phyloP scores from a whole-genome alignment of 2,797 vertebrate species.

The Neomorphus geoffroyi region DNA sequence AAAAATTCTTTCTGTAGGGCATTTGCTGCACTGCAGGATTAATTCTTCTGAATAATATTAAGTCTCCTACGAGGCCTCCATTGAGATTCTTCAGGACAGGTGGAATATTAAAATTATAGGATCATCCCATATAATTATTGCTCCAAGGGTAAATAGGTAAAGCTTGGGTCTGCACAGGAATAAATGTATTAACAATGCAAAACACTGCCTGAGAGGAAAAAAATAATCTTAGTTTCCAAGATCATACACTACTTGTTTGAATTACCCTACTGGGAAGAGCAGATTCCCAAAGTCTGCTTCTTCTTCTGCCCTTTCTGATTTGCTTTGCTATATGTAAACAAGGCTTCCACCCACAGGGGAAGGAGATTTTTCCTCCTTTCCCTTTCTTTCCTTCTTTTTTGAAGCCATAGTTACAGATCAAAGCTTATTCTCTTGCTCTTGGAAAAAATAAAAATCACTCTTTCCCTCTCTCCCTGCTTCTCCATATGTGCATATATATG shows the following conservation, averaged over 20 bases:
- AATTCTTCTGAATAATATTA: slow-evolving; percentile 6
- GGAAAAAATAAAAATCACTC: not conserved
- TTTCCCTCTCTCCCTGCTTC: not conserved
- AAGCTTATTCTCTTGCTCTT: not conserved
- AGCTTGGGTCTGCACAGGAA: not conserved
- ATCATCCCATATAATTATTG: not conserved
- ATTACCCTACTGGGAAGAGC: not conserved
- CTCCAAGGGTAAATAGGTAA: not conserved
- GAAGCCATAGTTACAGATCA: not conserved
- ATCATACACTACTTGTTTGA: not conserved
- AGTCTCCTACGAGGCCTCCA: not conserved
- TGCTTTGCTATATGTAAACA: not conserved
- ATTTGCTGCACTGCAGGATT: not conserved
- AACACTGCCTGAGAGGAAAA: not conserved
- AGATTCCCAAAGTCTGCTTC: not conserved
- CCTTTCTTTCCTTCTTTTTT: not conserved
- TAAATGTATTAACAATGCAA: slow-evolving; percentile 7
- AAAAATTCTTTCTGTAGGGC: not conserved
- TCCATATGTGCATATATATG: not conserved
- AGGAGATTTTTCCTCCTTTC: not conserved
- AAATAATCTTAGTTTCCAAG: not conserved
- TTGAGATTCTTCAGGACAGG: not conserved
- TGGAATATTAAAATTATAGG: slow-evolving; percentile 12
- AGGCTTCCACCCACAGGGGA: not conserved
- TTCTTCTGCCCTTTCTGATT: not conserved